Evolutionary conservation across 92 coral and sea anemone species (phyloP).

Genomic region (Bergia sp.): DNA sequence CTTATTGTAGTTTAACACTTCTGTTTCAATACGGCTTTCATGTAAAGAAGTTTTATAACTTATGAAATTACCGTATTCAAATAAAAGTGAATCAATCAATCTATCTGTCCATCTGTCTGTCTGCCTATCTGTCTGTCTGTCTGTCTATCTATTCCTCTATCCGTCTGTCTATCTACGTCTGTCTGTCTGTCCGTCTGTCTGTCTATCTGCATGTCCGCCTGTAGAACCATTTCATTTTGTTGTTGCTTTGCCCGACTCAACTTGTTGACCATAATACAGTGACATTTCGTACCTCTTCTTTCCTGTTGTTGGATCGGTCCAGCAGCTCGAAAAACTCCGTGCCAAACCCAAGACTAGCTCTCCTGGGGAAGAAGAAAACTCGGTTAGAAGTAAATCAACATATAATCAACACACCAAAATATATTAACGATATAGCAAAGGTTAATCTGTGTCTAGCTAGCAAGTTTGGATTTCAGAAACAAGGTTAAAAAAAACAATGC

Average conservation of each 20-base stretch:
- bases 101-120: background rate
- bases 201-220: background rate
- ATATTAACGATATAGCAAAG: too few relatives aligned
- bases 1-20: too few relatives aligned
- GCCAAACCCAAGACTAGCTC: constrained; percentile 70
- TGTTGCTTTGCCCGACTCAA: background rate
- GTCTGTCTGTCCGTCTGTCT: background rate
- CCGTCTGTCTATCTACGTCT: background rate
- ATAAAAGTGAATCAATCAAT: too few relatives aligned
- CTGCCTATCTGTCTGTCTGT: background rate
- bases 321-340: constrained; percentile 74
- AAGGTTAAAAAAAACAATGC: too few relatives aligned
- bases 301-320: constrained; percentile 70
- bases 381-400: background rate
- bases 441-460: background rate
- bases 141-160: background rate
- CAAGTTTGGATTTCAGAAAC: too few relatives aligned
- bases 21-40: too few relatives aligned
- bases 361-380: constrained; percentile 44
- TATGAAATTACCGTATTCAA: too few relatives aligned
- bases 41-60: too few relatives aligned
- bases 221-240: background rate
- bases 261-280: background rate
- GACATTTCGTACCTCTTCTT: constrained; percentile 40
- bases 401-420: background rate